Evolutionary conservation across 2,888 invertebrate genomes (phyloP), one percentile per base, ranked within the genome.

Genomic region (Aethes cnicana): DNA sequence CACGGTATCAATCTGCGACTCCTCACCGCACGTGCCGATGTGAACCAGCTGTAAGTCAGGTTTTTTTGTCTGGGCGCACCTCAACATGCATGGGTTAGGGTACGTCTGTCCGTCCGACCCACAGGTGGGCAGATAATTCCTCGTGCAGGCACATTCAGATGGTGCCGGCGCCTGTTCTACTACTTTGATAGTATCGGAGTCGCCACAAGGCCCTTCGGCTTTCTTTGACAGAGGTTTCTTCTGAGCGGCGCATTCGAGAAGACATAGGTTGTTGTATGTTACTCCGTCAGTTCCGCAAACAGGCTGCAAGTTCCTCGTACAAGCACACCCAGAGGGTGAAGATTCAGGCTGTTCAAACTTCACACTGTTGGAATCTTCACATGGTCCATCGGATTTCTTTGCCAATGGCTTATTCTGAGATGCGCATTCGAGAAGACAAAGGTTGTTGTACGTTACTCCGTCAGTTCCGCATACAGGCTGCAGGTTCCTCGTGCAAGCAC

Each of bases 101-200:
- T 95, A 95, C 0, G 93, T 93, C 54, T 89, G 84, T 4, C 93
- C 93, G 73, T 95, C 93, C 30, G 92, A 91, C 12, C 93, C 94
- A 74, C 95, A 95, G 5, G 93, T 92, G 14, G 91, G 90, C n/a
- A 84, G 42, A n/a, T 55, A 59, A 1, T 59, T 53, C 44, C 59
- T 52, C 3, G 57, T 44, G 42, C 62, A 62, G 2, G 32, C 35
- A 18, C 62, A 62, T 16, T 9, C 25, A 7, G 17, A 4, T 9
- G 6, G 4, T 23, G 28, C 3, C 5, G n/a, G n/a, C n/a, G 47
- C 43, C n/a, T 36, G 30, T 8, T 36, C 46, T n/a, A 32, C 35
- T 7, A 35, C 44, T 7, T 30, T 44, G 0, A 47, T 42, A 2
- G 4, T 14, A 6, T 21, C 17, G 7, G 35, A 26, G 1, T 26